Evolutionary conservation across 2,888 invertebrate species (phyloP).

Genomic region (Rhyacophila evoluta): DNA sequence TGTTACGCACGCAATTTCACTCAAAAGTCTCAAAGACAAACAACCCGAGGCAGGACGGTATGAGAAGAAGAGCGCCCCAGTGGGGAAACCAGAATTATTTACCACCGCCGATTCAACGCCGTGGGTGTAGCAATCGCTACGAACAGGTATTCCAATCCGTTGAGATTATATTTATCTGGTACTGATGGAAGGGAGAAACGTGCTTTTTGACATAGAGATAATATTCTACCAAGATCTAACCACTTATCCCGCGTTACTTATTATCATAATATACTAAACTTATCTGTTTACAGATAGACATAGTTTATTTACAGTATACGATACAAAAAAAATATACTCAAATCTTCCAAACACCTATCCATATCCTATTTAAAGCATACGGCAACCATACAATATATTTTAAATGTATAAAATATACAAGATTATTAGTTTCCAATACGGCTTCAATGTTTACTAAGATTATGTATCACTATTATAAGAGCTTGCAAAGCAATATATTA

Average conservation of each 20-base stretch:
- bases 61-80: not conserved
- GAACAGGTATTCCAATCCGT: not conserved
- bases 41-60: not conserved
- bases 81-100: not conserved
- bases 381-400: no score
- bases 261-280: no score
- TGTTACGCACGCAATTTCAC: constrained; percentile 16
- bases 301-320: no score
- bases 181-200: not conserved
- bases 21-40: constrained; percentile 21
- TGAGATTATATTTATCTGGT: constrained; percentile 4
- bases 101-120: not conserved
- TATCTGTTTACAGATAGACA: no score
- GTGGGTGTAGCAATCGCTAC: not conserved
- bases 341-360: no score
- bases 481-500: no score
- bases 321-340: no score
- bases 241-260: not conserved
- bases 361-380: no score
- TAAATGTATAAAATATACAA: no score
- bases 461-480: no score
- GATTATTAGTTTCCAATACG: no score
- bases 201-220: not conserved
- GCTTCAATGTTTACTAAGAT: no score
- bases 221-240: not conserved